These are phyloP conservation scores for Acronicta aceris DNA, from an alignment of 2,888 invertebrate genomes.

Conservation along the genomic window DNA sequence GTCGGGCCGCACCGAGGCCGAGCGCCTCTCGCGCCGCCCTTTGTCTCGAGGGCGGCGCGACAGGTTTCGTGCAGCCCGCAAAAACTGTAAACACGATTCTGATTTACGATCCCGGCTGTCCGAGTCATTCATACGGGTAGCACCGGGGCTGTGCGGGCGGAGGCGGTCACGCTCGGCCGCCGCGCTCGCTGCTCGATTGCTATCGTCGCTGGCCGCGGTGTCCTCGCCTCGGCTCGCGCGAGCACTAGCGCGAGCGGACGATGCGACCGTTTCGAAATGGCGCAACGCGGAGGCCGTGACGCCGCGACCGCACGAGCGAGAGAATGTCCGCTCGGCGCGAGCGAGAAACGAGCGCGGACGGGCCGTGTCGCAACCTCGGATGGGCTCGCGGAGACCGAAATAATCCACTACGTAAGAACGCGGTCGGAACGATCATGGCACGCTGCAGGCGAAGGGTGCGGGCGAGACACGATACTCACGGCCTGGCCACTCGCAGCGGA, in stretches of 20 bases:
- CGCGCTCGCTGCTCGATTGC: constrained; percentile 77
- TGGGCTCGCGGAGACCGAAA: constrained; percentile 83
- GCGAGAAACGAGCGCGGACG: constrained; percentile 80
- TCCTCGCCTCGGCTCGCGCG: constrained; percentile 73
- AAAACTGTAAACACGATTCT: constrained; percentile 86
- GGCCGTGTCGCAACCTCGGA: constrained; percentile 86
- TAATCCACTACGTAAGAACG: constrained; percentile 79
- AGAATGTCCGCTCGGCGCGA: constrained; percentile 85
- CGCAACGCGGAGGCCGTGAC: constrained; percentile 88
- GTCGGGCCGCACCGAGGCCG: constrained; percentile 67
- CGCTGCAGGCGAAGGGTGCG: constrained; percentile 63
- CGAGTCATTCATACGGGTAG: constrained; percentile 75
- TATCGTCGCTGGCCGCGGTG: constrained; percentile 78
- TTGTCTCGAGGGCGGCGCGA: constrained; percentile 81
- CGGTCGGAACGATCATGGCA: constrained; percentile 68
- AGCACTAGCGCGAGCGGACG: constrained; percentile 70
- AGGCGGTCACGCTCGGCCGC: constrained; percentile 86
- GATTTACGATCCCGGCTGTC: constrained; percentile 78
- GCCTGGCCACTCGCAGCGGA: constrained; percentile 87
- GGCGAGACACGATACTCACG: constrained; percentile 82
- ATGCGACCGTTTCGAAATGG: constrained; percentile 84
- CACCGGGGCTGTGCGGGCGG: constrained; percentile 68
- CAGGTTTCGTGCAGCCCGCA: constrained; percentile 78
- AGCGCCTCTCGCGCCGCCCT: constrained; percentile 74
- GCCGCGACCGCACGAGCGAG: constrained; percentile 84